Base-by-base conservation (phyloP, 2,113 vertebrate species). In the Prietella phreatophila region DNA sequence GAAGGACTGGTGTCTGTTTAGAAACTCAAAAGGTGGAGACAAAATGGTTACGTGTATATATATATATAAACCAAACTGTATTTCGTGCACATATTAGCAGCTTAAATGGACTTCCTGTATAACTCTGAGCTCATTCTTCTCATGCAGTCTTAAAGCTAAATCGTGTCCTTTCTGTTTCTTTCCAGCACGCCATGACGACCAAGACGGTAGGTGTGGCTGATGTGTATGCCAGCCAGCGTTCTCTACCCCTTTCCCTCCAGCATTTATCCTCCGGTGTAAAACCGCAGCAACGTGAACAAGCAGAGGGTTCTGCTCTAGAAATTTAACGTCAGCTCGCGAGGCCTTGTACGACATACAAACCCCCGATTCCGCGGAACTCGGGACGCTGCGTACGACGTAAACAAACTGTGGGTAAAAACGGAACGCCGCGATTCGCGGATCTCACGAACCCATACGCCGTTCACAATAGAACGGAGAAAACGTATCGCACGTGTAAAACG, bases 181-280 rank as follows among this genome's bases (percentile, higher is more conserved):
- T 79, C 47, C 79, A 89, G 85, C 71, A 79, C 17, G 13, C n/a
- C 50, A 82, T 87, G 85, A 85, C 30, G 80, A 84, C 33, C 20
- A 89, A 90, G 63, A 87, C 9, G 90, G 90, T 91, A 88, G 86
- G 90, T 91, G 78, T 79, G 75, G 47, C 30, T 50, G 13, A 25
- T 53, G 19, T 19, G 25, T 76, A 75, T 84, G 71, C 61, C 6
- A 76, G 1, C 15, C 6, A 76, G 1, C 15, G 1, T 88, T 65
- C n/a, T 78, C 22, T 84, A 53, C 30, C 33, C 63, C 33, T 69
- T 47, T 30, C 82, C 10, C 42, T 71, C 42, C 22, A 27, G n/a
- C 25, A 33, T 73, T 56, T 25, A 73, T 15, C 13, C 19, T n/a
- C 30, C 19, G 63, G 19, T 85, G 56, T 47, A 42, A 25, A 76